A percentile compares a stretch with the other conserved stretches of the same genome.
Evolutionary conservation across 2,797 vertebrate genomes (phyloP).

Genomic region (Myotis planiceps): DNA sequence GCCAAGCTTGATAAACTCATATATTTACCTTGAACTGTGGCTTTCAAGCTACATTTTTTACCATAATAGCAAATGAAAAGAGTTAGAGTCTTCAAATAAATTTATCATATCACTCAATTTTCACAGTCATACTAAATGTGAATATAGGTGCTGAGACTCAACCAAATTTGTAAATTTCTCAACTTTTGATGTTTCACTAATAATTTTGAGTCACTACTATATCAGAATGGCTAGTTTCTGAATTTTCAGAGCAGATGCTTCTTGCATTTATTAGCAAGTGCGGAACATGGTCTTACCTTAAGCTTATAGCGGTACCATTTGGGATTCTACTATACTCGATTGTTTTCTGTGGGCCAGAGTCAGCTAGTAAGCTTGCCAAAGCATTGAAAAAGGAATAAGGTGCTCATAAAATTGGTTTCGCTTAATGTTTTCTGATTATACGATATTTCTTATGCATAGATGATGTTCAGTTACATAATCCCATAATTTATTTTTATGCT

Average conservation of each 20-base stretch:
- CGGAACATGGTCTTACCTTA: neutral
- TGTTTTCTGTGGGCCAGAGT: neutral
- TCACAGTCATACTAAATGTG: neutral
- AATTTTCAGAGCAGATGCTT: neutral
- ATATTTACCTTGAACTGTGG: neutral
- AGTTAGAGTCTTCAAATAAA: neutral
- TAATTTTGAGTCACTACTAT: neutral
- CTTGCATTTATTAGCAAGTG: neutral
- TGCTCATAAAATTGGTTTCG: neutral
- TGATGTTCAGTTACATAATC: constrained; percentile 24
- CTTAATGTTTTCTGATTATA: neutral
- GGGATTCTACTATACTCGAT: neutral
- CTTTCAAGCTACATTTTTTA: neutral
- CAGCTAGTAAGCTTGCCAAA: neutral
- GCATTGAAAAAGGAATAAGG: neutral
- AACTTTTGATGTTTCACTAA: neutral
- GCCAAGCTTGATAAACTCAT: neutral
- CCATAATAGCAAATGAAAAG: neutral
- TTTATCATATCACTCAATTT: neutral
- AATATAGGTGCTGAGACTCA: neutral
- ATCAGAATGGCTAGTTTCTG: neutral
- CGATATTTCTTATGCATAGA: neutral
- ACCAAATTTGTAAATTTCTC: neutral
- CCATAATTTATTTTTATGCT: constrained; percentile 29
- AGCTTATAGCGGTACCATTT: neutral